Conservation (phyloP, 1,140 invertebrate species). For the Acromyrmex echinatior region DNA sequence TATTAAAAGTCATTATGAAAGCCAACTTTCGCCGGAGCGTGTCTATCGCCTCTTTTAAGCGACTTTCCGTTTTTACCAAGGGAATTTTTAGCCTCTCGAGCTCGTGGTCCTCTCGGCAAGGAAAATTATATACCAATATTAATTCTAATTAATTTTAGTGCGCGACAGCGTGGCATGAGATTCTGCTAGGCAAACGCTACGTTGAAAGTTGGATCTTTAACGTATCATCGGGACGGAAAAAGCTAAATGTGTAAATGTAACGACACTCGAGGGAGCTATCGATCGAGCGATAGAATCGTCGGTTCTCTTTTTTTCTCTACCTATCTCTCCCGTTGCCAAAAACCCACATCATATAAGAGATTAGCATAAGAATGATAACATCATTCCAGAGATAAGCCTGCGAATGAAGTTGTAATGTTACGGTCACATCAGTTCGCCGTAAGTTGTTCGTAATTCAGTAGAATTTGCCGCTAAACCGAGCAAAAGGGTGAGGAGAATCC, state of each 20-base stretch:
- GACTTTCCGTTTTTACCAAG: not conserved
- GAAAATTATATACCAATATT: slow-evolving; percentile 39
- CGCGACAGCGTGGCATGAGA: not conserved
- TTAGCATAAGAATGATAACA: slow-evolving; percentile 7
- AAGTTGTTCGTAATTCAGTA: slow-evolving; percentile 43
- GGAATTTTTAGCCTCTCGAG: not conserved
- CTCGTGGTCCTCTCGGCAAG: not conserved
- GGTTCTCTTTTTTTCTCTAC: not conserved
- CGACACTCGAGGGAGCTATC: slow-evolving; percentile 3
- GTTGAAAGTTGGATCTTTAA: slow-evolving; percentile 16
- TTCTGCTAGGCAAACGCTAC: not conserved
- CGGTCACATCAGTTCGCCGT: slow-evolving; percentile 1
- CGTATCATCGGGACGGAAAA: not conserved
- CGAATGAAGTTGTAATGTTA: slow-evolving; percentile 40
- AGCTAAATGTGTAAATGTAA: slow-evolving; percentile 12
- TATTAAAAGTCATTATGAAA: slow-evolving; percentile 42
- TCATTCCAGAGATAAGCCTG: not conserved
- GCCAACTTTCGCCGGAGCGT: not conserved
- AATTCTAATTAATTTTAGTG: slow-evolving; percentile 53
- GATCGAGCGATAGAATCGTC: not conserved
- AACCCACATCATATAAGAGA: slow-evolving; percentile 1
- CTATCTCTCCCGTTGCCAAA: not conserved
- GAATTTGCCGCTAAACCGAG: slow-evolving; percentile 40
- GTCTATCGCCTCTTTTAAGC: not conserved
- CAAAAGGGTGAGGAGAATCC: slow-evolving; percentile 33